Percentiles rank a stretch among this genome's conserved stretches.
Evolutionary conservation across 2,888 invertebrate genomes (phyloP).

Genomic region (Resseliella maxima): DNA sequence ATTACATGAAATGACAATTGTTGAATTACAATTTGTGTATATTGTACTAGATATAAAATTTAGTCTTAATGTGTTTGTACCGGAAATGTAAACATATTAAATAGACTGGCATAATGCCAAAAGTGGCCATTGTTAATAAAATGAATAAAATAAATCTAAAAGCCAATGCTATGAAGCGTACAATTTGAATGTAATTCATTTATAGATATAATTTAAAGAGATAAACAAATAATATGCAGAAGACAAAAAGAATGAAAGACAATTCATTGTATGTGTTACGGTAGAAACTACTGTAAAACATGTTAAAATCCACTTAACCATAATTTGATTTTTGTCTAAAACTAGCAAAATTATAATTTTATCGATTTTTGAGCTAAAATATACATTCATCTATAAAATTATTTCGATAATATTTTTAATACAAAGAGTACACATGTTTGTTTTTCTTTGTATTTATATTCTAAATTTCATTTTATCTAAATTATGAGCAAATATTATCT

Average conservation of each 20-base stretch:
- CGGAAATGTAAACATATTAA: background rate
- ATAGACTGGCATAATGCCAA: background rate
- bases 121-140: background rate
- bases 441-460: no score
- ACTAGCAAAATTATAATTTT: conserved; percentile 16
- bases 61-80: background rate
- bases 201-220: background rate
- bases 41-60: no score
- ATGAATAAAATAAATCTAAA: background rate
- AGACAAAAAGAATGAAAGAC: no score
- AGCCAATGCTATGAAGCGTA: conserved; percentile 40
- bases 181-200: background rate
- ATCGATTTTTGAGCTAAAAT: background rate
- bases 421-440: background rate
- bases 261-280: background rate
- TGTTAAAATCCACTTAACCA: background rate
- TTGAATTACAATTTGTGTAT: no score
- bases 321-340: background rate
- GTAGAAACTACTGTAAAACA: conserved; percentile 4
- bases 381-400: background rate
- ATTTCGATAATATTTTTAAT: background rate
- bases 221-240: no score
- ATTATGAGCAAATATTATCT: background rate
- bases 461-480: background rate
- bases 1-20: no score